These are phyloP conservation scores for Trichopria drosophilae DNA, from an alignment of 2,888 invertebrate species.

Conservation along the genomic window DNA sequence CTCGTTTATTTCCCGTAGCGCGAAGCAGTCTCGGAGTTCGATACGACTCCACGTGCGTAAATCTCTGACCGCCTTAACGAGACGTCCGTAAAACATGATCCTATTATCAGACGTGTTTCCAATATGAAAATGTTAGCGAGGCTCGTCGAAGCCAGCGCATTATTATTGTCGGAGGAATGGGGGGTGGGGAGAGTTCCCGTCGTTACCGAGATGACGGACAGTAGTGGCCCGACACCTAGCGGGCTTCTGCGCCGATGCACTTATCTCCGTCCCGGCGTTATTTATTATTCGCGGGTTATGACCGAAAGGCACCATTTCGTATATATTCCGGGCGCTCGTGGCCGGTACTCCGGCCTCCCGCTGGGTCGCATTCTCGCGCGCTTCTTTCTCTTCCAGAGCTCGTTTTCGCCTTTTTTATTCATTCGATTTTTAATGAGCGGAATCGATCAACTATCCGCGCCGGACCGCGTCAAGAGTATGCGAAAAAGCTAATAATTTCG, in stretches of 20 bases:
- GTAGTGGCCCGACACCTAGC: slow-evolving; percentile 10
- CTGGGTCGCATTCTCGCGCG: slow-evolving; percentile 27
- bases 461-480: no score
- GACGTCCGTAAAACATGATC: slow-evolving; percentile 57
- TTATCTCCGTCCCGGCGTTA: slow-evolving; percentile 20
- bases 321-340: slow-evolving; percentile 12
- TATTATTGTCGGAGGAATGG: no score
- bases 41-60: no score
- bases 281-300: slow-evolving; percentile 25
- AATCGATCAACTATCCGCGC: no score
- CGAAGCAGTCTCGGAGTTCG: no score
- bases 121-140: slow-evolving; percentile 42
- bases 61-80: slow-evolving; percentile 54
- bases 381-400: no score
- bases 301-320: not conserved
- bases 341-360: slow-evolving; percentile 9
- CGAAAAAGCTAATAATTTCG: no score
- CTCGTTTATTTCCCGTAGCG: no score
- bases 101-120: slow-evolving; percentile 51
- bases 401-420: no score
- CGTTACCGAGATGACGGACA: slow-evolving; percentile 26
- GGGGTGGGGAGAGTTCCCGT: no score
- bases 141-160: slow-evolving; percentile 12
- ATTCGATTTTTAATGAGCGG: no score
- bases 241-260: slow-evolving; percentile 9